phyloP scores from a whole-genome alignment of 2,113 vertebrate genomes.

The Callipepla californica region DNA sequence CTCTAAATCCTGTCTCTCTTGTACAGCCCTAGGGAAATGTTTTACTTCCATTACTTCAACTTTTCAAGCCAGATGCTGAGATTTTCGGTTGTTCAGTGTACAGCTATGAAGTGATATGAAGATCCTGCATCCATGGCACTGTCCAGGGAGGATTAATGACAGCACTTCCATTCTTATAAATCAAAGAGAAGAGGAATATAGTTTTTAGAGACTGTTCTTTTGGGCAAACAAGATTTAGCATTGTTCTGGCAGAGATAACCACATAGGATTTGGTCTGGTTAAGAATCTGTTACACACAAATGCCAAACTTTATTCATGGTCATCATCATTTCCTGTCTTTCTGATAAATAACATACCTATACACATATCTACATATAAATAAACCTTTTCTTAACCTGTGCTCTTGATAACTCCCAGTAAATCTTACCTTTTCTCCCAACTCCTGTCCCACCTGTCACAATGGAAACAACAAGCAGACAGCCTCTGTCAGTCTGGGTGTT shows the following conservation, averaged over 20 bases:
- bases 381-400: not conserved
- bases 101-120: not conserved
- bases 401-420: not conserved
- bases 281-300: not conserved
- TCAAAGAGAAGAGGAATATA: not conserved
- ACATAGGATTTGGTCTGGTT: not conserved
- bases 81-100: not conserved
- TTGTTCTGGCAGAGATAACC: not conserved
- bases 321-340: not conserved
- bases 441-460: not conserved
- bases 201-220: not conserved
- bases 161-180: not conserved
- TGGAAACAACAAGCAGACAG: not conserved
- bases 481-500: not conserved
- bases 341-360: not conserved
- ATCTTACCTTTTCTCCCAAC: not conserved
- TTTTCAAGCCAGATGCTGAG: not conserved
- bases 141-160: not conserved
- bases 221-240: not conserved
- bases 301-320: not conserved
- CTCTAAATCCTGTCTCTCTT: not conserved
- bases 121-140: not conserved
- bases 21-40: not conserved
- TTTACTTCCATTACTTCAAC: not conserved
- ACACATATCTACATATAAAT: not conserved